Evolutionary conservation across 2,797 vertebrate species (phyloP).

Genomic region (Nyctibius grandis): DNA sequence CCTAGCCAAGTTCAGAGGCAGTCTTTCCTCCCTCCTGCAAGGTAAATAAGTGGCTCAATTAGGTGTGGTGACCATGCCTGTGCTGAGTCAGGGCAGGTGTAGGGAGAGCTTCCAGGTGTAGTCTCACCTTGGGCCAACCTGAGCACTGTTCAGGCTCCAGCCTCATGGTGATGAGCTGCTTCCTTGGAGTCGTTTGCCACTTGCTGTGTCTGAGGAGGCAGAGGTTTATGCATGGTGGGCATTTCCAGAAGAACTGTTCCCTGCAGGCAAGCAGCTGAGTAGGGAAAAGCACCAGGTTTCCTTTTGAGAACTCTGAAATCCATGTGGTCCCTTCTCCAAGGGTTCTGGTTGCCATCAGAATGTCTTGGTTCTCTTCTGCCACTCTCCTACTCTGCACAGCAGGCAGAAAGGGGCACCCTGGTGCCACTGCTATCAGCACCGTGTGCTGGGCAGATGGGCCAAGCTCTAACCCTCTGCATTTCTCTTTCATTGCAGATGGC

Average conservation of each 20-base stretch:
- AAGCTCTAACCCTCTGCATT: constrained; percentile 7
- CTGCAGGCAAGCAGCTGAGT: not conserved
- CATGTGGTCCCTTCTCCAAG: not conserved
- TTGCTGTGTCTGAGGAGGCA: not conserved
- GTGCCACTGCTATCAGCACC: not conserved
- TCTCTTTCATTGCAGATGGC: constrained; percentile 88
- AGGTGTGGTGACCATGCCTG: not conserved
- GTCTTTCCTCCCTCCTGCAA: not conserved
- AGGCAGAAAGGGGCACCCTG: not conserved
- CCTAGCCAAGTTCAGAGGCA: not conserved
- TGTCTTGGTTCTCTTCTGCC: not conserved
- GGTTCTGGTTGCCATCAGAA: not conserved
- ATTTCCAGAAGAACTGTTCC: not conserved
- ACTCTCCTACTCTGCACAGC: not conserved
- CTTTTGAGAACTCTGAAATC: not conserved
- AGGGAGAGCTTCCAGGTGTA: not conserved
- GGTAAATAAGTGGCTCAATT: not conserved
- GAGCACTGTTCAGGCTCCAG: not conserved
- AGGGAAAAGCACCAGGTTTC: not conserved
- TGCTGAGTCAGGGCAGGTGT: not conserved
- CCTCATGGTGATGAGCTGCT: not conserved
- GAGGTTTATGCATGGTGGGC: not conserved
- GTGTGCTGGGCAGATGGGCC: not conserved
- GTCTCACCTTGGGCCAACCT: not conserved
- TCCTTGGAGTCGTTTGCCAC: not conserved